A percentile compares a stretch with the other conserved stretches of the same genome.
Conservation (phyloP, 2,113 vertebrate species). For the Brachypodius melanocephalos region DNA sequence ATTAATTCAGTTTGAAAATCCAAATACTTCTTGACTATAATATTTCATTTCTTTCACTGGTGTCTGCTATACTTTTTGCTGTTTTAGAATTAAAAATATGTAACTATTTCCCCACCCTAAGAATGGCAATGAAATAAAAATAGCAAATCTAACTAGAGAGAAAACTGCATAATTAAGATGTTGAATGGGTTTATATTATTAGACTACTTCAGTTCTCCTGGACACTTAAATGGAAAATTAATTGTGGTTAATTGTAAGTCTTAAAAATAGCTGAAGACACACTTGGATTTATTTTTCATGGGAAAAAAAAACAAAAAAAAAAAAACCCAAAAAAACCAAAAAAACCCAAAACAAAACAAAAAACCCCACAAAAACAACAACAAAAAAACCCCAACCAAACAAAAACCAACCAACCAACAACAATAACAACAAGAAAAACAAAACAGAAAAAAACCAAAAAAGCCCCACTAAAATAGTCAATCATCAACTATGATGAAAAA, state of each 20-base stretch:
- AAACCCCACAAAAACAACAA: too few species aligned
- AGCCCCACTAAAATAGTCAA: too few species aligned
- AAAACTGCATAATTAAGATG: neutral
- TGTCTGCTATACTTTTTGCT: neutral
- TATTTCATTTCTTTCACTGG: neutral
- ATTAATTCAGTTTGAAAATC: neutral
- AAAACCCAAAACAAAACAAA: too few species aligned
- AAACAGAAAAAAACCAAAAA: too few species aligned
- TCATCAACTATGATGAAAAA: neutral
- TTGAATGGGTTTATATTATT: neutral
- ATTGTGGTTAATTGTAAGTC: neutral
- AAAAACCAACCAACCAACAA: too few species aligned
- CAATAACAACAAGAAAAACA: too few species aligned
- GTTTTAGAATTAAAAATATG: neutral
- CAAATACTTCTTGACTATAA: neutral
- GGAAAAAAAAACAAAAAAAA: too few species aligned
- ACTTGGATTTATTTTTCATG: neutral
- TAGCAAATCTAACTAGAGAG: neutral
- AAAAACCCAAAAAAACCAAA: neutral
- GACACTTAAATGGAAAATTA: neutral
- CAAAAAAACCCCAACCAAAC: too few species aligned
- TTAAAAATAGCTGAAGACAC: neutral
- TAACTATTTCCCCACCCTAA: neutral
- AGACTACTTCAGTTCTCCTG: neutral
- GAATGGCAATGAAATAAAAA: neutral